Conservation (phyloP, 2,888 invertebrate genomes). For the Noctua fimbriata region DNA sequence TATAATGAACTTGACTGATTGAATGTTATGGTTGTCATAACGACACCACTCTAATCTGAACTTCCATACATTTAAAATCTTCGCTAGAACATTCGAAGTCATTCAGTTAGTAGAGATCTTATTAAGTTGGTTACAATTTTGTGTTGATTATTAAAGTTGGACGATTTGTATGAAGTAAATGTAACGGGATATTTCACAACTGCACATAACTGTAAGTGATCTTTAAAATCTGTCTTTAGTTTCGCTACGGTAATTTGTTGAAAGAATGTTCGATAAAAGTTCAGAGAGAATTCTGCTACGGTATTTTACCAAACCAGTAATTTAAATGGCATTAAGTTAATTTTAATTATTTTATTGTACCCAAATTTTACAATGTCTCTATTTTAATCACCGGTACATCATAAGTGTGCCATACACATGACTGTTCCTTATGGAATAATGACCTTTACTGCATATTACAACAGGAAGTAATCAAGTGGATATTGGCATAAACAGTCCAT, state of each 20-base stretch:
- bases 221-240: conserved; percentile 46
- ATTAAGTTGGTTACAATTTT: conserved; percentile 46
- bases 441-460: neutral
- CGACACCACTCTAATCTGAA: conserved; percentile 66
- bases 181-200: conserved; percentile 57
- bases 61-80: conserved; percentile 57
- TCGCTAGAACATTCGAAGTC: conserved; percentile 11
- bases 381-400: neutral
- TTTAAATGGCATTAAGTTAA: neutral
- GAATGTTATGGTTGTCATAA: conserved; percentile 75
- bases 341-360: neutral
- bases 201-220: conserved; percentile 38
- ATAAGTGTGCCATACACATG: no score
- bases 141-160: conserved; percentile 62
- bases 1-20: conserved; percentile 79
- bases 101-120: conserved; percentile 25
- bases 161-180: conserved; percentile 55
- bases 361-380: neutral
- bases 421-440: neutral
- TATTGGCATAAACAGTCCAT: conserved; percentile 19
- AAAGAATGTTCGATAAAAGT: conserved; percentile 42
- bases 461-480: neutral
- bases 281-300: conserved; percentile 3
- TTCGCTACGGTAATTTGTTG: conserved; percentile 36
- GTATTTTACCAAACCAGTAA: conserved; percentile 8